Evolutionary conservation across 2,797 vertebrate genomes (phyloP).

Genomic region (Characodon lateralis): DNA sequence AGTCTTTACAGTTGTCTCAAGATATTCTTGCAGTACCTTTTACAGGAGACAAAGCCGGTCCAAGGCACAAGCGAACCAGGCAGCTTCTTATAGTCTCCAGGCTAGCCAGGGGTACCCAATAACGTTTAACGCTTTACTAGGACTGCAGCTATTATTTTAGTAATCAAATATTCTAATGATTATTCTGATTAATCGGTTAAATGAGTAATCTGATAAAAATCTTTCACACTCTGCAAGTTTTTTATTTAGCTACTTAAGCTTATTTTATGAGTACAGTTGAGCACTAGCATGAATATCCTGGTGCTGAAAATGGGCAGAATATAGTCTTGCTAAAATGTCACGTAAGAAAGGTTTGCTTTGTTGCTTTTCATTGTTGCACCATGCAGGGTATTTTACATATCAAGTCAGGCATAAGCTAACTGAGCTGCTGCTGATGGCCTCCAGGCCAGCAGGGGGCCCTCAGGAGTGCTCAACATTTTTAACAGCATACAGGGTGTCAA

Average conservation of each 20-base stretch:
- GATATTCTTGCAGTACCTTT: neutral
- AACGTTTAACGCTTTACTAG: too few relatives aligned
- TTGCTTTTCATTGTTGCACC: neutral
- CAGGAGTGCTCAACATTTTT: neutral
- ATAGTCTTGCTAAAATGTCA: neutral
- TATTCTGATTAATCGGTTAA: too few relatives aligned
- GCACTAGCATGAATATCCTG: neutral
- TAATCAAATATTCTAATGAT: too few relatives aligned
- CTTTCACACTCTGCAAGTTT: too few relatives aligned
- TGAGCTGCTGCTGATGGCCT: neutral
- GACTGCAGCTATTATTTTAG: too few relatives aligned
- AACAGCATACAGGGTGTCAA: neutral
- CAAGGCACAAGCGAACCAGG: neutral
- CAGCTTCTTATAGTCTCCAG: constrained; percentile 4
- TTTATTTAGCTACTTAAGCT: too few relatives aligned
- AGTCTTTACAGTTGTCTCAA: neutral
- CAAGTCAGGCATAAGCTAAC: neutral
- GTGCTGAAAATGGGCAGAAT: neutral
- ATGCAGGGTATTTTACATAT: neutral
- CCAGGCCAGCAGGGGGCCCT: constrained; percentile 1
- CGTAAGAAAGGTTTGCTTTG: neutral
- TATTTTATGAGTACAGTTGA: too few relatives aligned
- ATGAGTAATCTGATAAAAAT: too few relatives aligned
- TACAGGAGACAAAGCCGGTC: neutral
- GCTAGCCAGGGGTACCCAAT: neutral